A percentile compares a stretch with the other conserved stretches of the same genome.
Conservation (phyloP, 2,113 vertebrate species). For the Marmota monax region DNA sequence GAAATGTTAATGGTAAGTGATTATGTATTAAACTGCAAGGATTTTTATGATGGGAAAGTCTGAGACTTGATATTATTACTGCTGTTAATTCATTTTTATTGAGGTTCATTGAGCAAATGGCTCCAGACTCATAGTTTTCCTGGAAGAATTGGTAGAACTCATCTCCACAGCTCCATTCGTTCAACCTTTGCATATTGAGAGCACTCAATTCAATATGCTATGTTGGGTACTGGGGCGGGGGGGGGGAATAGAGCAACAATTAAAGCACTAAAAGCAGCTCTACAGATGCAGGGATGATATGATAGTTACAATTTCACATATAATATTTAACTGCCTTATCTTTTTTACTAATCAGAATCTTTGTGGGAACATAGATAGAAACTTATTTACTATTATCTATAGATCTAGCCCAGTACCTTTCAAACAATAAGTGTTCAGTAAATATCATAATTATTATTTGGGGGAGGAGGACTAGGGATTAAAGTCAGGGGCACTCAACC, state of each 20-base stretch:
- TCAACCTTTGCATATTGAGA: not conserved
- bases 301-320: not conserved
- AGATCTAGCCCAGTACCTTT: not conserved
- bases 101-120: constrained; percentile 50
- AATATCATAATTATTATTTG: not conserved
- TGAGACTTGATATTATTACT: constrained; percentile 64
- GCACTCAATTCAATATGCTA: not conserved
- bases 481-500: too few species aligned
- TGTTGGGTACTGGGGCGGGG: not conserved
- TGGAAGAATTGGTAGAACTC: not conserved
- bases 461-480: too few species aligned
- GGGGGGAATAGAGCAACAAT: not conserved
- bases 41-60: constrained; percentile 49
- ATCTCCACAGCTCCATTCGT: not conserved
- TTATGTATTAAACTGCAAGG: constrained; percentile 64
- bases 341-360: not conserved
- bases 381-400: not conserved
- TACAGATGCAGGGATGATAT: not conserved
- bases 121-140: constrained; percentile 52
- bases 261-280: not conserved
- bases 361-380: not conserved
- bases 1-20: constrained; percentile 69
- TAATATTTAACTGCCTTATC: not conserved
- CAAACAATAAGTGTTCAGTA: not conserved
- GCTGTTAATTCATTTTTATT: constrained; percentile 72